Conservation (phyloP, 2,888 invertebrate species). For the Ormyrus pomaceus region DNA sequence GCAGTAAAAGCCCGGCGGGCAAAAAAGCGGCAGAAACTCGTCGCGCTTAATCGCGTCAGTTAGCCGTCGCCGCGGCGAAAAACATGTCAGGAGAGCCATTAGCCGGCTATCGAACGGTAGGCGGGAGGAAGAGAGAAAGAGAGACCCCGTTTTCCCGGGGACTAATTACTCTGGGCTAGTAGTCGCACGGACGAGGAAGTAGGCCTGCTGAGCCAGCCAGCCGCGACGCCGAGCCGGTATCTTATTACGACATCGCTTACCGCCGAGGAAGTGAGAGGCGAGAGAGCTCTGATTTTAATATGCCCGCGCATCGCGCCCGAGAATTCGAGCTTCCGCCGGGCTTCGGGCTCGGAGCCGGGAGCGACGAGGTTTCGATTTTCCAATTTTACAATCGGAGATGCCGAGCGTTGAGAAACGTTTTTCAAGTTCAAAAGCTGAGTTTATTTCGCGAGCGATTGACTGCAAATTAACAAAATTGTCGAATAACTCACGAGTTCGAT, state of each 20-base stretch:
- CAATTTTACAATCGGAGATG: too few relatives aligned
- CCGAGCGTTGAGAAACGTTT: too few relatives aligned
- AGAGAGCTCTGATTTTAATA: not conserved
- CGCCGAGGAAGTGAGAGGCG: not conserved
- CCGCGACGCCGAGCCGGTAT: conserved; percentile 8
- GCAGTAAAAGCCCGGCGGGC: too few relatives aligned
- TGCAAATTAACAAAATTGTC: too few relatives aligned
- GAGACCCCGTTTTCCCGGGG: conserved; percentile 47
- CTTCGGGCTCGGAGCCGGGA: too few relatives aligned
- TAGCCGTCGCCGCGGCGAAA: not conserved
- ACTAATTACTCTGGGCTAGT: conserved; percentile 48
- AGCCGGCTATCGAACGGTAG: not conserved
- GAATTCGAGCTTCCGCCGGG: too few relatives aligned
- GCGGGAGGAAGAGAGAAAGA: not conserved
- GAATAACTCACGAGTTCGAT: too few relatives aligned
- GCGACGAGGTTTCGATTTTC: too few relatives aligned
- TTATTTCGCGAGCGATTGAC: too few relatives aligned
- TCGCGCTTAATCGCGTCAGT: not conserved
- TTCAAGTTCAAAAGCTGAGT: too few relatives aligned
- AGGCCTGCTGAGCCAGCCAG: conserved; percentile 5
- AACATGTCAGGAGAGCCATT: not conserved
- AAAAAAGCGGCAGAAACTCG: too few relatives aligned
- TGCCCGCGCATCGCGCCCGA: too few relatives aligned
- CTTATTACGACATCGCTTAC: conserved; percentile 46
- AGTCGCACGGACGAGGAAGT: conserved; percentile 42